Conservation (phyloP, 2,113 vertebrate genomes). For the Lanius collurio region DNA sequence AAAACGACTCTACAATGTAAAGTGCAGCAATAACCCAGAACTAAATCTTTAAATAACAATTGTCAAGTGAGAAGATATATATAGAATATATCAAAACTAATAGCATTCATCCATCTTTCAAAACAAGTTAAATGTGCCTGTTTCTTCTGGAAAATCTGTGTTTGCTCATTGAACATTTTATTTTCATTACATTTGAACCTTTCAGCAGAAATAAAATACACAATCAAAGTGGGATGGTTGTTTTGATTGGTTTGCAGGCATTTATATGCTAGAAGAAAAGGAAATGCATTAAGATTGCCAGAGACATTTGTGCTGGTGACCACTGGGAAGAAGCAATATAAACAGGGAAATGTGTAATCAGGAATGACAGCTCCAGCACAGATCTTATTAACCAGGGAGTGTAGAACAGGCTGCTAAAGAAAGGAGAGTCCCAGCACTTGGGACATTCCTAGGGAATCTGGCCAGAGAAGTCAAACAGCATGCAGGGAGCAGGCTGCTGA, state of each 20-base stretch:
- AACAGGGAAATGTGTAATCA: background rate
- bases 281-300: background rate
- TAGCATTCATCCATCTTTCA: background rate
- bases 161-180: background rate
- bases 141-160: background rate
- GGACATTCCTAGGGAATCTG: background rate
- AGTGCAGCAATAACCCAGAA: background rate
- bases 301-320: background rate
- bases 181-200: slow-evolving; percentile 15
- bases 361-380: background rate
- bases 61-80: background rate
- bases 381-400: background rate
- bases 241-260: slow-evolving; percentile 4
- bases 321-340: background rate
- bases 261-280: background rate
- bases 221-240: background rate
- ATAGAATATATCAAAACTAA: slow-evolving; percentile 31
- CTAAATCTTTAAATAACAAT: slow-evolving; percentile 25
- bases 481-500: background rate
- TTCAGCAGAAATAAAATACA: background rate
- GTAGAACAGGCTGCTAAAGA: background rate
- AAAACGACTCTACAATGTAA: background rate
- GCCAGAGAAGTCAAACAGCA: background rate
- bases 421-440: background rate
- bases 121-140: background rate